Conservation (phyloP, 1,140 invertebrate genomes). For the Sitodiplosis mosellana region DNA sequence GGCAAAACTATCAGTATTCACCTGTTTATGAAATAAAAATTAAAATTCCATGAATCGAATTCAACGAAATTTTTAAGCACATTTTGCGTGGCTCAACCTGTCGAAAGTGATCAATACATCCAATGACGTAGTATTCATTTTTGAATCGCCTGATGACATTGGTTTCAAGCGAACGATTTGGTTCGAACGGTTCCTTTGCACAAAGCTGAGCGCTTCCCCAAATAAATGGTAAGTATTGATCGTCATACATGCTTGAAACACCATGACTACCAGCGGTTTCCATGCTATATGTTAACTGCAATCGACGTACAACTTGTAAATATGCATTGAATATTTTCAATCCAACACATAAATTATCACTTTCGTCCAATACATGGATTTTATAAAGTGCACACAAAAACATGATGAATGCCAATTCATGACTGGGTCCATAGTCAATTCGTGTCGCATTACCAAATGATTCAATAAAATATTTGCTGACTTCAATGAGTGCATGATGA, state of each 20-base stretch:
- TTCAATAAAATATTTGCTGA: conserved; percentile 75
- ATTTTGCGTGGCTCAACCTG: conserved; percentile 22
- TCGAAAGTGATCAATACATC: conserved; percentile 86
- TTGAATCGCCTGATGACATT: conserved; percentile 54
- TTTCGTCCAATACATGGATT: conserved; percentile 53
- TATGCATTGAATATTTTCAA: conserved; percentile 51
- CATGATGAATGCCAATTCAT: conserved; percentile 94
- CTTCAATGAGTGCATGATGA: conserved; percentile 60
- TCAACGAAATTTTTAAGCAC: too few relatives aligned
- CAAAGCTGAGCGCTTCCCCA: conserved; percentile 96
- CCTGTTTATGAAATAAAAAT: conserved; percentile 21
- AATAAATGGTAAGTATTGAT: conserved; percentile 95
- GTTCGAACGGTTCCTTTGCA: conserved; percentile 63
- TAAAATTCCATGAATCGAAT: too few relatives aligned
- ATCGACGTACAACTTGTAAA: conserved; percentile 59
- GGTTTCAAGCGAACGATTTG: conserved; percentile 66
- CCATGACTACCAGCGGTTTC: conserved; percentile 99
- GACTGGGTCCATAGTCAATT: conserved; percentile 98
- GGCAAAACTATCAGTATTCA: conserved; percentile 94
- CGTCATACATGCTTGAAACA: conserved; percentile 96
- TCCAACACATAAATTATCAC: conserved; percentile 61
- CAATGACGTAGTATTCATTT: conserved; percentile 84
- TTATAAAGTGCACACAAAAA: conserved; percentile 91
- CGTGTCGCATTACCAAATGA: conserved; percentile 90
- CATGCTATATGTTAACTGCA: conserved; percentile 89